phyloP scores from a whole-genome alignment of 2,888 invertebrate genomes.

The Plagodis pulveraria region DNA sequence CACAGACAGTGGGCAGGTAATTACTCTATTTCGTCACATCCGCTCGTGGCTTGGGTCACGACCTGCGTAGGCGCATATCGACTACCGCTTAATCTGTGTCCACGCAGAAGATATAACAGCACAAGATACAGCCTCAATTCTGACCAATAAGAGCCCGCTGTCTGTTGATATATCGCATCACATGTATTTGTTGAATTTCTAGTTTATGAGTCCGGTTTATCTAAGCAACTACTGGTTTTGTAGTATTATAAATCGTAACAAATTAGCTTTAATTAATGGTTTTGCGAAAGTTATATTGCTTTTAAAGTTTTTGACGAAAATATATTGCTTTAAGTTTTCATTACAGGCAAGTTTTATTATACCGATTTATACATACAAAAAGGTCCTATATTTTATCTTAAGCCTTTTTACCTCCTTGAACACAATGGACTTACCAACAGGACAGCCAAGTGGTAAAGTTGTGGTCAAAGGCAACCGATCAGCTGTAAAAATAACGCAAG shows the following conservation, averaged over 20 bases:
- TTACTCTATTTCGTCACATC: constrained; percentile 37
- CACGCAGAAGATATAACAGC: constrained; percentile 18
- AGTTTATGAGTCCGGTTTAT: constrained; percentile 49
- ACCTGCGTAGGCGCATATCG: constrained; percentile 66
- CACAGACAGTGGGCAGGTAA: constrained; percentile 39
- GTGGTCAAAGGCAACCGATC: no score
- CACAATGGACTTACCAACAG: no score
- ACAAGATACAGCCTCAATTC: constrained; percentile 36
- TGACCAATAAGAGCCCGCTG: constrained; percentile 41
- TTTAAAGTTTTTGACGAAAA: constrained; percentile 20
- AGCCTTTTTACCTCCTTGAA: no score
- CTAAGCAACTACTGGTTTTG: constrained; percentile 32
- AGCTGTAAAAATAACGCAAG: no score
- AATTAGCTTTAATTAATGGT: constrained; percentile 27
- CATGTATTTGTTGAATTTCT: constrained; percentile 59
- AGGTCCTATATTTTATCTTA: no score
- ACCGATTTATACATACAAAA: no score
- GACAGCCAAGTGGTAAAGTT: no score
- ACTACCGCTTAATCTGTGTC: constrained; percentile 45
- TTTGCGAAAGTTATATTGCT: constrained; percentile 20
- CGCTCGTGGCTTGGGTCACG: constrained; percentile 61
- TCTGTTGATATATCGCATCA: constrained; percentile 62
- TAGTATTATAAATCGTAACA: constrained; percentile 28
- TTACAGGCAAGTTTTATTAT: no score
- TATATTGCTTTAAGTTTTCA: constrained; percentile 1